Evolutionary conservation across 2,888 invertebrate species (phyloP), one percentile per base, ranked within the genome.

Genomic region (Anodontia alba): DNA sequence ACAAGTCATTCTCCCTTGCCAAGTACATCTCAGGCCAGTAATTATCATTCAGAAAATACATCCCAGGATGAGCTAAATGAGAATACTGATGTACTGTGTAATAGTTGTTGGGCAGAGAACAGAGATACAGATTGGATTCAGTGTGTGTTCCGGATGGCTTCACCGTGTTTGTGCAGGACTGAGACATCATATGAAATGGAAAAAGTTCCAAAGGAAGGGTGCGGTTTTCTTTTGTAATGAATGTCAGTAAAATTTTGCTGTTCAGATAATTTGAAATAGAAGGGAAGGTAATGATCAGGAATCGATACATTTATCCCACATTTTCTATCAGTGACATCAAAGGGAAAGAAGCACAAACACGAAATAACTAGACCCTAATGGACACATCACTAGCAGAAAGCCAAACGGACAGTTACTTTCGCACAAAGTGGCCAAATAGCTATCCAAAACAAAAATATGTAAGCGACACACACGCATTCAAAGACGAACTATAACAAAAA

Each of bases 71-170:
- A 33, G 43, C 46, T n/a, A 29, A 54, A 46, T 72, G 46, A 72
- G 33, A n/a, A 43, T 29, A 29, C 51, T 26, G 33, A 43, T 33
- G 36, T 72, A 38, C n/a, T n/a, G n/a, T 75, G 75, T 46, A 76
- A 75, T 46, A 31, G 54, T 46, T 75, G 75, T 68, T n/a, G 33
- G n/a, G 71, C 72, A 46, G 36, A 12, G 23, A 75, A 75, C 8
- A 76, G 38, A 31, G 72, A 69, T 26, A 10, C 29, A 10, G 67
- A 67, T n/a, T 80, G 80, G 80, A 76, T 80, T 20, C 80, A 76
- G 72, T 80, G 80, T 80, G 72, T 76, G 80, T 68, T 42, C 51
- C 29, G 29, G 8, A 0, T 76, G 80, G 80, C 57, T 80, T 20
- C 80, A 80, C 36, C 46, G 75, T 31, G 54, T 23, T 31, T 75